phyloP scores from a whole-genome alignment of 2,888 invertebrate species.

The Panorpa germanica region DNA sequence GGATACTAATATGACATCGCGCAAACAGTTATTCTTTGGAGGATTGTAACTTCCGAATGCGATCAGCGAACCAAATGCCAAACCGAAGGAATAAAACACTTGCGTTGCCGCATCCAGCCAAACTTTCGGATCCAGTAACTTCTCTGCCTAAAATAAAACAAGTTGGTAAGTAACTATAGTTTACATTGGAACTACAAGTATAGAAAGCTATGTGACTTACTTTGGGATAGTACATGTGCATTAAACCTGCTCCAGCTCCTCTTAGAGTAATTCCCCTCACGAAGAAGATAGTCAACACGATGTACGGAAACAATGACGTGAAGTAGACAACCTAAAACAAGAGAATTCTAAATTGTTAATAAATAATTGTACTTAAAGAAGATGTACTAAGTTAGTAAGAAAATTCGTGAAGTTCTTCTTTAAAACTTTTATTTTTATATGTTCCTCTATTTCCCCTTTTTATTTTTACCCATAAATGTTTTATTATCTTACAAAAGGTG shows the following conservation, averaged over 20 bases:
- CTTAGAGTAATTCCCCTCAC: constrained; percentile 73
- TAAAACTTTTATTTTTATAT: no score
- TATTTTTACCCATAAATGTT: no score
- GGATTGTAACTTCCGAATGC: constrained; percentile 93
- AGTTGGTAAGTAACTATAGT: background rate
- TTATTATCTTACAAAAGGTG: no score
- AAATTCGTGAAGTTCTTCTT: no score
- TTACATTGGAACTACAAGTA: background rate
- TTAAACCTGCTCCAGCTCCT: constrained; percentile 69
- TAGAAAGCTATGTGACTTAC: constrained; percentile 25
- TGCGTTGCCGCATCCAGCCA: constrained; percentile 96
- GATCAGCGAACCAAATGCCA: constrained; percentile 88
- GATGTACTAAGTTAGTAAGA: no score
- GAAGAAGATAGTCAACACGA: constrained; percentile 88
- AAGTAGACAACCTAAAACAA: constrained; percentile 71
- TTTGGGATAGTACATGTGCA: constrained; percentile 87
- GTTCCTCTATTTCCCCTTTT: no score
- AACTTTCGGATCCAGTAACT: constrained; percentile 68
- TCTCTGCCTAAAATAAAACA: constrained; percentile 44
- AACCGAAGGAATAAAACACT: constrained; percentile 87
- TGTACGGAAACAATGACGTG: constrained; percentile 88
- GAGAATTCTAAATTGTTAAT: constrained; percentile 11
- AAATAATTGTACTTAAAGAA: no score
- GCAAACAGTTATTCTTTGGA: constrained; percentile 83
- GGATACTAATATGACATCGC: constrained; percentile 79